phyloP scores from a whole-genome alignment of 2,888 invertebrate genomes.

The Gastracanthus pulcherrimus region DNA sequence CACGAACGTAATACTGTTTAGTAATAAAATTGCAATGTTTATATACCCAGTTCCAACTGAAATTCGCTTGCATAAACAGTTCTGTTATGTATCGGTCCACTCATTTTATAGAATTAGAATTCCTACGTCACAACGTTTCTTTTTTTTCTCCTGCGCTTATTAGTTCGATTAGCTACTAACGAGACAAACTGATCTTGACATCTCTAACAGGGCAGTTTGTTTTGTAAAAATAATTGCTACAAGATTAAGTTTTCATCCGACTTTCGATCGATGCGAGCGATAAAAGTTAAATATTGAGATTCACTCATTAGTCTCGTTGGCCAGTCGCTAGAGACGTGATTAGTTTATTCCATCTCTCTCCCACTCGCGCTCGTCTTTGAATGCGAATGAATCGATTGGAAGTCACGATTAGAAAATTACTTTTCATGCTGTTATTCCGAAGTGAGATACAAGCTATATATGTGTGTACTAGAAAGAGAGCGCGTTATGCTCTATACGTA shows the following conservation, averaged over 20 bases:
- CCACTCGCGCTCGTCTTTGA: slow-evolving; percentile 19
- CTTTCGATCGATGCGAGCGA: slow-evolving; percentile 18
- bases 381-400: slow-evolving; percentile 40
- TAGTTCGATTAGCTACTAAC: slow-evolving; percentile 21
- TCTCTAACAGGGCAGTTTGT: neutral
- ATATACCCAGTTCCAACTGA: no score
- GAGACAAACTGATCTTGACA: slow-evolving; percentile 30
- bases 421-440: slow-evolving; percentile 24
- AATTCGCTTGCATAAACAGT: no score
- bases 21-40: no score
- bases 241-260: slow-evolving; percentile 34
- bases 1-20: neutral
- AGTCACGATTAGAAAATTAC: slow-evolving; percentile 37
- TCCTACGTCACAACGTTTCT: neutral
- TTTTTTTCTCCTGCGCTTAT: neutral
- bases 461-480: neutral
- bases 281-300: slow-evolving; percentile 48
- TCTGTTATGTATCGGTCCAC: no score
- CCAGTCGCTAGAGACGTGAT: slow-evolving; percentile 14
- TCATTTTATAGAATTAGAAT: no score
- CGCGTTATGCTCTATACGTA: neutral
- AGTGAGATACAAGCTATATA: neutral
- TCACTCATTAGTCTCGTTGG: slow-evolving; percentile 41
- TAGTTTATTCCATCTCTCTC: slow-evolving; percentile 25
- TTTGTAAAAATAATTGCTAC: slow-evolving; percentile 17